Evolutionary conservation across 2,797 vertebrate genomes (phyloP), one percentile per base, ranked within the genome.

Genomic region (Pangasius mekongensis): DNA sequence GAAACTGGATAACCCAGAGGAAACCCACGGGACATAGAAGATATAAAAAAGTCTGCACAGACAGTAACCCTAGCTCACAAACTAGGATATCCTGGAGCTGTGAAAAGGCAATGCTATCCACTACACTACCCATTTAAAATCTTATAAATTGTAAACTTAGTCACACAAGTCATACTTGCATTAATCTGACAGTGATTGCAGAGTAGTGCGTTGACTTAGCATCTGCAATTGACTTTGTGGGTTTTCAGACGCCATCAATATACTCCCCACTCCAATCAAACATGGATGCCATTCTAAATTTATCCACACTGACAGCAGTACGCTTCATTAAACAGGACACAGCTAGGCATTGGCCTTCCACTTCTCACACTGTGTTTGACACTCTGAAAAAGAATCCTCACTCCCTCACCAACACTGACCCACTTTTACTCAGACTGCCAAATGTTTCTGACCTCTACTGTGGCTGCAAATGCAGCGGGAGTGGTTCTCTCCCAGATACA

Each of bases 331-430:
- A 62, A n/a, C 24, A 18, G 36, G 36, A n/a, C 39, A 83, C 20
- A 60, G 4, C 22, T 62, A 60, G 78, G 52, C 18, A 60, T 62
- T 82, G 33, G 36, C 43, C 22, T 82, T 82, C 14, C 36, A 82
- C 56, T 62, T 43, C n/a, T 56, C 77, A 27, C 10, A 69, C 66
- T 30, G 14, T 16, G 47, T 69, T 69, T 36, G 30, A 69, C 66
- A 33, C 60, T 27, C 30, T 18, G 30, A 36, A 69, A 7, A 14
- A 18, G 13, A 69, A 69, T 69, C 66, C 18, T 39, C 33, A 47
- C 3, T 64, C 60, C 27, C 60, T 66, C 16, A 83, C 58, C 60
- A 83, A 66, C 60, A n/a, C 3, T 83, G 60, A 66, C 81, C 81
- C 36, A 83, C 39, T 83, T 83, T 83, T 13, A 47, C 11, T 81